Base-by-base conservation (phyloP, 1,140 invertebrate species). In the Brachionus angularis region DNA sequence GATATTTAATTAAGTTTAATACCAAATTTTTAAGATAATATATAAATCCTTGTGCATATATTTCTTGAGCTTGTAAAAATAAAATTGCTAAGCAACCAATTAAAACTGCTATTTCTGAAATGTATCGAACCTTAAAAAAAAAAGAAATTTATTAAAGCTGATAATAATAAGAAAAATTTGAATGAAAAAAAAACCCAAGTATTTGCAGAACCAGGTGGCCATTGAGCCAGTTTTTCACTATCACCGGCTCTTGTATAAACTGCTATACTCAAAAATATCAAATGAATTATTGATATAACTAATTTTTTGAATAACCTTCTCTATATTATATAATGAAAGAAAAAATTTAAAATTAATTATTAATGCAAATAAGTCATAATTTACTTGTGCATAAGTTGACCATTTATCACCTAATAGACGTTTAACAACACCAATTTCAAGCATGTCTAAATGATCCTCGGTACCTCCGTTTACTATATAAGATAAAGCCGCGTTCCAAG, bases 371-470 rank as follows among this genome's bases (percentile, higher is more conserved):
- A 12, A 16, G n/a, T 53, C 7, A 33, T 55, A 36, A 79, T 77
- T 83, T 85, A 93, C 91, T 80, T 89, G 86, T 31, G 93, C 96
- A 85, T 96, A 98, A 2, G 93, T 95, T 81, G 97, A 97, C 96
- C 96, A 98, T 82, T 98, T 98, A 83, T 98, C 95, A 82, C 96
- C 93, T 14, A 98, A 84, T 52, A 98, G 82, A 76, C 93, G 86
- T 79, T 96, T 91, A 79, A 98, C 96, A 53, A 98, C 96, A 36
- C 95, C 94, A 50, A 93, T 93, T 76, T 97, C 93, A 73, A 98
- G 83, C 95, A 98, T 98, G 78, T 97, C 92, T 79, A 98, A 86
- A 86, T 98, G 96, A 76, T 95, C 94, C 76, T 95, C 89, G 79
- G 96, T 96, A 29, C 79, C 81, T 72, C 95, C 95, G 78, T 96